Evolutionary conservation across 2,797 vertebrate genomes (phyloP).

Genomic region (Sebastes oblongus): DNA sequence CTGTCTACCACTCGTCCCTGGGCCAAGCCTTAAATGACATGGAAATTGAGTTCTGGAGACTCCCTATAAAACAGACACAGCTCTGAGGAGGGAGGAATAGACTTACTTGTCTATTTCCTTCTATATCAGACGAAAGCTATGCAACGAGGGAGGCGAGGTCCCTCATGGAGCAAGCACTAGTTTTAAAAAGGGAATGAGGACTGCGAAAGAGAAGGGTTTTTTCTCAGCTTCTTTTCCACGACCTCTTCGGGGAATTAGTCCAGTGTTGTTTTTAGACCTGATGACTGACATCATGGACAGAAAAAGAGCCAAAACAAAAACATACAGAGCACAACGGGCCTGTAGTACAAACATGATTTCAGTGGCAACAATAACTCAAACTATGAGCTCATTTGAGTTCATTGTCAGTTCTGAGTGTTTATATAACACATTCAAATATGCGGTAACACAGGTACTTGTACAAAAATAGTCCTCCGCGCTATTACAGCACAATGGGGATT

Average conservation of each 20-base stretch:
- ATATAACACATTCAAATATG: slow-evolving; percentile 22
- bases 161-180: slow-evolving; percentile 32
- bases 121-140: slow-evolving; percentile 42
- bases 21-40: slow-evolving; percentile 59
- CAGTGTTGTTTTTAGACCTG: slow-evolving; percentile 18
- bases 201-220: neutral
- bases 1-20: slow-evolving; percentile 18
- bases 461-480: neutral
- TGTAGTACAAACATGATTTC: neutral
- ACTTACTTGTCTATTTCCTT: slow-evolving; percentile 40
- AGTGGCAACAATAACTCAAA: slow-evolving; percentile 10
- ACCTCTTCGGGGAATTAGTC: slow-evolving; percentile 31
- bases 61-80: slow-evolving; percentile 58
- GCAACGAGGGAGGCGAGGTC: slow-evolving; percentile 34
- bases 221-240: neutral
- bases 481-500: slow-evolving; percentile 26
- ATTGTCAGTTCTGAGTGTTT: slow-evolving; percentile 26
- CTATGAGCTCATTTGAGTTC: slow-evolving; percentile 8
- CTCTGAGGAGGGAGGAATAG: slow-evolving; percentile 41
- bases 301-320: slow-evolving; percentile 16
- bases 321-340: neutral
- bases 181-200: slow-evolving; percentile 33
- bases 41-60: slow-evolving; percentile 65
- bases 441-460: slow-evolving; percentile 19
- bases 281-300: slow-evolving; percentile 35